These are phyloP conservation scores for Ptilodon capucinus DNA, from an alignment of 2,888 invertebrate genomes.

Conservation along the genomic window DNA sequence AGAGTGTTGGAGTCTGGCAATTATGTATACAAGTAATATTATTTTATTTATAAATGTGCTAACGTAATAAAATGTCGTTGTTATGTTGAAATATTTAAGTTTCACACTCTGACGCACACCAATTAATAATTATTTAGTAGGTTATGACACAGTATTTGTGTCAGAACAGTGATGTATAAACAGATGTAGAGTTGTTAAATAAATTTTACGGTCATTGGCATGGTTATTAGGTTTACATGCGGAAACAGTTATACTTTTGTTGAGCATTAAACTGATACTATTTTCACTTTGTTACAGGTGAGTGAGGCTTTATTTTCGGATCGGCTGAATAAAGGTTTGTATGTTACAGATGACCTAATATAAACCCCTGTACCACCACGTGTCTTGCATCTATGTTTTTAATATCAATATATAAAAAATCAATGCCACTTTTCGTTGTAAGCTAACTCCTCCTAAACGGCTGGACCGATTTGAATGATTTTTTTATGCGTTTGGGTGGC, in stretches of 20 bases:
- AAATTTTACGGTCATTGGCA: constrained; percentile 53
- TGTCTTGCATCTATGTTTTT: background rate
- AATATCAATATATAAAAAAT: too few species aligned
- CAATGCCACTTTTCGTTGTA: too few species aligned
- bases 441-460: too few species aligned
- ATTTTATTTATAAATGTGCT: too few species aligned
- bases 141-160: constrained; percentile 39
- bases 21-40: too few species aligned
- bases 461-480: too few species aligned
- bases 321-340: constrained; percentile 25
- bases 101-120: constrained; percentile 15
- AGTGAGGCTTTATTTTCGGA: constrained; percentile 41
- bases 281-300: constrained; percentile 65
- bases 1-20: too few species aligned
- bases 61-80: background rate
- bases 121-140: constrained; percentile 46
- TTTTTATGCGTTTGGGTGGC: too few species aligned
- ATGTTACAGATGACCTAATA: background rate
- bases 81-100: constrained; percentile 9
- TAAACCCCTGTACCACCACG: too few species aligned
- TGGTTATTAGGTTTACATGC: constrained; percentile 40
- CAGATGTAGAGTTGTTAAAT: constrained; percentile 52
- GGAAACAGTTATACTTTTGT: constrained; percentile 37
- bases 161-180: constrained; percentile 48
- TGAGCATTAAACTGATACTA: constrained; percentile 29